Evolutionary conservation across 37 sponge, comb jelly and placozoan genomes (phyloP), one percentile per base, ranked within the genome.

Genomic region (Chondrosia reniformis): DNA sequence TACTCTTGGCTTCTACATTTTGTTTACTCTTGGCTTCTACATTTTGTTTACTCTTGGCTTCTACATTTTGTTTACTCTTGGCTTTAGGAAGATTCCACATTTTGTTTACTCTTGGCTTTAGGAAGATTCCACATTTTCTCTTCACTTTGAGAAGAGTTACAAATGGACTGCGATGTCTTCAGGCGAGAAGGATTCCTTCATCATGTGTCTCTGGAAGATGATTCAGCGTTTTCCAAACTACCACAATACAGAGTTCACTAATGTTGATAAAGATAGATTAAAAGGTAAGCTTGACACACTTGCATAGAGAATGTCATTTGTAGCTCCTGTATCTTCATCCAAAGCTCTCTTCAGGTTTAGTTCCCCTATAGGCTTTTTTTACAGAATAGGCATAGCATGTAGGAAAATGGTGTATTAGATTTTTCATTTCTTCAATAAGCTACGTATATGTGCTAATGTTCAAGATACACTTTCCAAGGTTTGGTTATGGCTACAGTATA

Each of bases 81-180:
- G n/a, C n/a, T n/a, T n/a, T n/a, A n/a, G n/a, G n/a, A n/a, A n/a
- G n/a, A n/a, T n/a, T n/a, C n/a, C n/a, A n/a, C n/a, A n/a, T n/a
- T n/a, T n/a, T n/a, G n/a, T n/a, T n/a, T n/a, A n/a, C n/a, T n/a
- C n/a, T n/a, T n/a, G n/a, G n/a, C 44, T 6, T 21, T 25, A 69
- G 72, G 72, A 34, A 6, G 72, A 69, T 40, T 3, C 72, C 1
- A 69, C 43, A 4, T 69, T 69, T 44, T 69, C 72, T 5, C 85
- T 94, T 19, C 88, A 86, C 39, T 84, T 94, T 55, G 92, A 94
- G 13, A 87, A 84, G 55, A 56, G 45, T 4, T 94, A 72, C 71
- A 91, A 87, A 42, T 94, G 94, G 94, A 59, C 71, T 31, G 92
- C 91, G 1, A 64, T 58, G 67, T 84, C 49, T 74, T 80, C 87